Percentiles rank a stretch among this genome's conserved stretches.
These are phyloP conservation scores for Procambarus clarkii DNA, from an alignment of 1,140 invertebrate species.

Conservation along the genomic window DNA sequence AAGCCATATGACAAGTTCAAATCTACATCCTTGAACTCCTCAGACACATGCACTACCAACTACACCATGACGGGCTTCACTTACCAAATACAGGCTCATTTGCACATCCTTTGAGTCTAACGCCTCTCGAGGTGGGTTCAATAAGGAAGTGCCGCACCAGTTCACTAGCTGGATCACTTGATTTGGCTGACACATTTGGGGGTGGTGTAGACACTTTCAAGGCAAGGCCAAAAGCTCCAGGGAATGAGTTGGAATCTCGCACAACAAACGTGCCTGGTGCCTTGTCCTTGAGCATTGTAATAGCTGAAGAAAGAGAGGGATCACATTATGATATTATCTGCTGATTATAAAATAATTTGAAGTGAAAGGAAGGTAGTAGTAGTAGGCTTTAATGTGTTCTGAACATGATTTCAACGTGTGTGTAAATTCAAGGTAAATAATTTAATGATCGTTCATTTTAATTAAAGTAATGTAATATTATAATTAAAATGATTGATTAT, in stretches of 20 bases:
- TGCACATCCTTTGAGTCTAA: conserved; percentile 94
- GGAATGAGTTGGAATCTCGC: conserved; percentile 94
- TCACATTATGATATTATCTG: not conserved
- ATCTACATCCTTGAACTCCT: too few species aligned
- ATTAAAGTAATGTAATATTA: too few species aligned
- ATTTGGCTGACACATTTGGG: conserved; percentile 78
- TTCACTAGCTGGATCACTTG: conserved; percentile 84
- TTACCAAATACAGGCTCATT: conserved; percentile 96
- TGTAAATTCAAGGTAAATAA: too few species aligned
- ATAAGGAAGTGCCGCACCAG: conserved; percentile 97
- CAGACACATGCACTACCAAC: too few species aligned
- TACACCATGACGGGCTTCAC: not conserved
- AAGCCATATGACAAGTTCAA: too few species aligned
- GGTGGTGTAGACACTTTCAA: conserved; percentile 92
- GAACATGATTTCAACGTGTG: too few species aligned
- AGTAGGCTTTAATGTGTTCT: too few species aligned
- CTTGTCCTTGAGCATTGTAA: conserved; percentile 89
- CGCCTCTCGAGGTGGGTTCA: conserved; percentile 95
- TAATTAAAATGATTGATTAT: too few species aligned
- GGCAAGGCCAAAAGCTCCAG: conserved; percentile 97
- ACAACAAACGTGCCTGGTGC: conserved; percentile 96
- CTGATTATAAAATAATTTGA: too few species aligned
- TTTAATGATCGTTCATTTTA: too few species aligned
- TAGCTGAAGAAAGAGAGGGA: conserved; percentile 81
- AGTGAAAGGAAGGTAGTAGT: too few species aligned